Percentiles rank a stretch among this genome's conserved stretches.
phyloP scores from a whole-genome alignment of 2,888 invertebrate genomes.

The Latrodectus hesperus region DNA sequence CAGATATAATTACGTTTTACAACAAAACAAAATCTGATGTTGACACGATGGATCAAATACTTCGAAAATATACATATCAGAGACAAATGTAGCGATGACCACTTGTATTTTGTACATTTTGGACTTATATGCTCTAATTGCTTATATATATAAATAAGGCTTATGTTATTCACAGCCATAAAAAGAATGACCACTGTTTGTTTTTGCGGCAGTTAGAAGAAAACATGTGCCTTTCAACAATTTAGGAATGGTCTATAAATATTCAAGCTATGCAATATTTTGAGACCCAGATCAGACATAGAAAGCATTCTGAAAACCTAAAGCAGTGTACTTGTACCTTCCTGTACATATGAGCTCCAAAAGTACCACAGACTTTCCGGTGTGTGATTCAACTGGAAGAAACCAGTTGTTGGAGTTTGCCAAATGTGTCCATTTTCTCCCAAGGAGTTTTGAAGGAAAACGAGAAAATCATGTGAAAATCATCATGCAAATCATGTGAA shows the following conservation, averaged over 20 bases:
- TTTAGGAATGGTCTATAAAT: neutral
- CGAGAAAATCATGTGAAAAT: constrained; percentile 22
- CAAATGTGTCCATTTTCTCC: neutral
- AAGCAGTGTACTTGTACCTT: neutral
- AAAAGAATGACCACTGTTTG: neutral
- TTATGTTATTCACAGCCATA: neutral
- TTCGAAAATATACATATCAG: constrained; percentile 3
- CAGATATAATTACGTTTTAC: constrained; percentile 33
- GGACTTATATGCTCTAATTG: neutral
- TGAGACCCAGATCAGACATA: neutral
- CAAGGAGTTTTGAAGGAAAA: constrained; percentile 3
- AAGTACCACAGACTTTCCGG: neutral
- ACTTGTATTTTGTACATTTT: neutral
- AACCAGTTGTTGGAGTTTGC: constrained; percentile 9
- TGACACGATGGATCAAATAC: constrained; percentile 24
- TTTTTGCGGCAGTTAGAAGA: neutral
- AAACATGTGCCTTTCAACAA: neutral
- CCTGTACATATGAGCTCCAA: neutral
- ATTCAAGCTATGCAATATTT: neutral
- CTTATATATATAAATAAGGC: constrained; percentile 2
- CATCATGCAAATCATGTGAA: neutral
- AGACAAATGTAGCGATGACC: neutral
- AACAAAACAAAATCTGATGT: constrained; percentile 37
- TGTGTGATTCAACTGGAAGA: constrained; percentile 11
- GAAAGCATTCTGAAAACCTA: neutral